Percentiles rank a stretch among this genome's conserved stretches.
phyloP scores from a whole-genome alignment of 2,797 vertebrate species.

The Malacoraja senta region DNA sequence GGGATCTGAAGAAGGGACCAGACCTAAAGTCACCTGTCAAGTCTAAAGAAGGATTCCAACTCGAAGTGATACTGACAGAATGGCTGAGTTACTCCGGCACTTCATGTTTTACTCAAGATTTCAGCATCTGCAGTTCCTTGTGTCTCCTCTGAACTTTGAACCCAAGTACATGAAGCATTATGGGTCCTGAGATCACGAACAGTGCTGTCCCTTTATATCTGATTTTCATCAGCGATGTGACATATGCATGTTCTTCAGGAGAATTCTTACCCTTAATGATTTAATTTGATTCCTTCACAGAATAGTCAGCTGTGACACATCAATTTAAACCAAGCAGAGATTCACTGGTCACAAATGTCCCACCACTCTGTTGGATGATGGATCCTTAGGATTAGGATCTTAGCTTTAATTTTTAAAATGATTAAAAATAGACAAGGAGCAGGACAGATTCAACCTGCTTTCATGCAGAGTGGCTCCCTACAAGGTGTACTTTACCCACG shows the following conservation, averaged over 20 bases:
- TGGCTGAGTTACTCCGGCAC: too few species aligned
- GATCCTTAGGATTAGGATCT: neutral
- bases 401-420: neutral
- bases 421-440: constrained; percentile 6
- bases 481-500: constrained; percentile 1
- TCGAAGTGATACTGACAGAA: too few species aligned
- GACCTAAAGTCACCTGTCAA: too few species aligned
- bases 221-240: neutral
- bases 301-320: neutral
- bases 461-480: neutral
- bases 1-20: too few species aligned
- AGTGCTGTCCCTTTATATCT: neutral
- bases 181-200: neutral
- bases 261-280: neutral
- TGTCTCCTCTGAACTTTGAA: too few species aligned
- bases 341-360: neutral
- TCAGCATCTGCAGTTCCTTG: too few species aligned
- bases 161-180: neutral
- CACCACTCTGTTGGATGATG: neutral
- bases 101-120: too few species aligned
- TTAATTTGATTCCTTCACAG: neutral
- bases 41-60: too few species aligned
- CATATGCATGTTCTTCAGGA: neutral
- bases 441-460: neutral
- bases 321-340: neutral